phyloP scores from a whole-genome alignment of 2,113 vertebrate species.

The Heterocephalus glaber region DNA sequence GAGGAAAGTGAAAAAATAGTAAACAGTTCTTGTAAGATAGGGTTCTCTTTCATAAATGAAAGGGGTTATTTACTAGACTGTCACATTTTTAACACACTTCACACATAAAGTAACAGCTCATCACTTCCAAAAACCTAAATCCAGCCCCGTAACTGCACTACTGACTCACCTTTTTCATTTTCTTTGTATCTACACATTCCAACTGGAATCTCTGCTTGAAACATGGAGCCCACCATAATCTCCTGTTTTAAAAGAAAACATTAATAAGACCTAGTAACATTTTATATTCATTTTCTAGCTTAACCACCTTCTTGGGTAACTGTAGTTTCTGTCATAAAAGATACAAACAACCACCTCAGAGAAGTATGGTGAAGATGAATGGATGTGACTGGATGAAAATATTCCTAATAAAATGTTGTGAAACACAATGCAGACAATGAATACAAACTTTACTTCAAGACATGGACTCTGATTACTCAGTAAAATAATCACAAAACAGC shows the following conservation, averaged over 20 bases:
- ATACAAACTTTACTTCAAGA: conserved; percentile 36
- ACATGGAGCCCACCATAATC: conserved; percentile 99
- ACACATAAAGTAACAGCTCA: neutral
- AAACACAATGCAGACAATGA: conserved; percentile 33
- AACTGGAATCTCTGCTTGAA: conserved; percentile 96
- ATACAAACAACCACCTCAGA: conserved; percentile 62
- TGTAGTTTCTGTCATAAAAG: conserved; percentile 55
- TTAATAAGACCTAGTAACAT: conserved; percentile 55
- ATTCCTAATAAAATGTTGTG: conserved; percentile 45
- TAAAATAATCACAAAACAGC: neutral
- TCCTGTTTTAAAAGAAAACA: conserved; percentile 87
- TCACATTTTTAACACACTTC: neutral
- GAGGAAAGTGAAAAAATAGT: neutral
- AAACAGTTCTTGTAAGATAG: neutral
- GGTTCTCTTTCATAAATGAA: neutral
- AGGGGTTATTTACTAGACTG: neutral
- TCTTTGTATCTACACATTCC: conserved; percentile 95
- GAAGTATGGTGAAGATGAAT: conserved; percentile 69
- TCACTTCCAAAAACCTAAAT: conserved; percentile 21
- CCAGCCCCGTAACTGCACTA: neutral
- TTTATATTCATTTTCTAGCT: conserved; percentile 44
- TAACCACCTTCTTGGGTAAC: conserved; percentile 51
- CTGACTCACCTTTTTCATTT: conserved; percentile 93
- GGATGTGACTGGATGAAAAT: conserved; percentile 63
- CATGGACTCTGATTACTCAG: conserved; percentile 13